Conservation (phyloP, 2,888 invertebrate genomes). For the Drosophila parthenogenetica region DNA sequence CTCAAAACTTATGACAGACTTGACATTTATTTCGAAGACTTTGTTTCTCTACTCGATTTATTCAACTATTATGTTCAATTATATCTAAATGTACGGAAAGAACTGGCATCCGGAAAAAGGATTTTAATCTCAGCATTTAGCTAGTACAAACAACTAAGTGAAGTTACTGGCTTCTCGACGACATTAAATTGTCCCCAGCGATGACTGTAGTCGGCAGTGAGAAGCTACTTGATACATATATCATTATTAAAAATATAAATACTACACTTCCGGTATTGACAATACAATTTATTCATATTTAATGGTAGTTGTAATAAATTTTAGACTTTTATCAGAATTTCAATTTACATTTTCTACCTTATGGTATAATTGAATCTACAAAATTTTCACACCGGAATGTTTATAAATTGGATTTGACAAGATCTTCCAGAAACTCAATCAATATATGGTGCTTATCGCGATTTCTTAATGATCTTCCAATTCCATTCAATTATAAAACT, state of each 20-base stretch:
- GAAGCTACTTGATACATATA: too few relatives aligned
- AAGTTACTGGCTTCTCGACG: neutral
- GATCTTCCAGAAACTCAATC: slow-evolving; percentile 38
- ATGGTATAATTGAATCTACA: neutral
- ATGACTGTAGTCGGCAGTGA: too few relatives aligned
- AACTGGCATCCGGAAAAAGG: slow-evolving; percentile 31
- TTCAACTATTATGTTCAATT: slow-evolving; percentile 13
- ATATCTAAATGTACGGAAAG: slow-evolving; percentile 10
- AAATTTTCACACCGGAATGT: slow-evolving; percentile 30
- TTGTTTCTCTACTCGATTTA: slow-evolving; percentile 9
- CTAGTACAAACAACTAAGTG: neutral
- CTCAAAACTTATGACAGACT: neutral
- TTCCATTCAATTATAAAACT: slow-evolving; percentile 28
- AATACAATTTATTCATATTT: too few relatives aligned
- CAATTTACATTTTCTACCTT: neutral
- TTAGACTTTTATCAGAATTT: too few relatives aligned
- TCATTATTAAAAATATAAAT: too few relatives aligned
- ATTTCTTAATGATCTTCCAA: slow-evolving; percentile 45
- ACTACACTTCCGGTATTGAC: too few relatives aligned
- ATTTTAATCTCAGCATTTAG: slow-evolving; percentile 15
- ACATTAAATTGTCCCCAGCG: neutral
- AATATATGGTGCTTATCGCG: slow-evolving; percentile 37
- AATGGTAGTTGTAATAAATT: too few relatives aligned
- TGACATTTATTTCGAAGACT: neutral
- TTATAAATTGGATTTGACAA: slow-evolving; percentile 33